Conservation (phyloP, 2,888 invertebrate species). For the Ochropacha duplaris region DNA sequence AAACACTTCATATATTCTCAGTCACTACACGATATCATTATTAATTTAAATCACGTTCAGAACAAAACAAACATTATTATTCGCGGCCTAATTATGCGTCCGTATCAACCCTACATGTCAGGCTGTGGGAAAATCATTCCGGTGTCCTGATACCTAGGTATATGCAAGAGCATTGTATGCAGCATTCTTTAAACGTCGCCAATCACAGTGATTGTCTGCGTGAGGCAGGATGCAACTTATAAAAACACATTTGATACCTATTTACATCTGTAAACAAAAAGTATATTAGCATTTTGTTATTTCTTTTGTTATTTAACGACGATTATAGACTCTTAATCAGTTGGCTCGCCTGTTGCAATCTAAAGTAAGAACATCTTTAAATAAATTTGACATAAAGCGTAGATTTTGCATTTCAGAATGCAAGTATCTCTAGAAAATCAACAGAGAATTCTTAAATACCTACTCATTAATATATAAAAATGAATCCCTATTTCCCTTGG, state of each 20-base stretch:
- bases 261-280: conserved; percentile 33
- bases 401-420: not conserved
- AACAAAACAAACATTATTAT: not conserved
- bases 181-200: conserved; percentile 6
- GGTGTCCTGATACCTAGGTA: conserved; percentile 22
- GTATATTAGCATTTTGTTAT: conserved; percentile 27
- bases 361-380: not conserved
- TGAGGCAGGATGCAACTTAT: conserved; percentile 12
- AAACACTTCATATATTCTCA: too few species aligned
- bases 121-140: conserved; percentile 26
- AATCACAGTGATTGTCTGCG: not conserved
- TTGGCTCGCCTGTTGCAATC: not conserved
- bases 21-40: too few species aligned
- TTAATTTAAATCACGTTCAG: not conserved
- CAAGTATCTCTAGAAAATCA: not conserved
- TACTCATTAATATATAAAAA: too few species aligned
- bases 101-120: not conserved
- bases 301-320: conserved; percentile 4
- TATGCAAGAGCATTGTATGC: conserved; percentile 23
- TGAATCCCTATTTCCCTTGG: too few species aligned
- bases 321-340: conserved; percentile 3
- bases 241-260: conserved; percentile 20
- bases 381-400: not conserved
- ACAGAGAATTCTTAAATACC: not conserved
- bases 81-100: not conserved